Evolutionary conservation across 1,140 invertebrate species (phyloP).

Genomic region (Lordiphosa clarofinis): DNA sequence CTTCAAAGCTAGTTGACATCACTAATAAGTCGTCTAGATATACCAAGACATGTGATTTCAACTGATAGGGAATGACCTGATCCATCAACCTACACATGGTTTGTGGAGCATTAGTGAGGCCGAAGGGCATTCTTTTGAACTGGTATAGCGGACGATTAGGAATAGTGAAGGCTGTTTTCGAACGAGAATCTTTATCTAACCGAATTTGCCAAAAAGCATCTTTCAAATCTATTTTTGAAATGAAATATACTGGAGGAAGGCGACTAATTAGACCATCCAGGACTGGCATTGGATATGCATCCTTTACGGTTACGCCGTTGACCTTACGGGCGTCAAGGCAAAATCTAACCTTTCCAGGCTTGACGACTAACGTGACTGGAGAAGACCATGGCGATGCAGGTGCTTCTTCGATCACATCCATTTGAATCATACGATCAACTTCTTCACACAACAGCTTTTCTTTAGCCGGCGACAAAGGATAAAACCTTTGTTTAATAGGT

Average conservation of each 20-base stretch:
- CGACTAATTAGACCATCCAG: background rate
- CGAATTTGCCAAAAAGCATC: conserved; percentile 28
- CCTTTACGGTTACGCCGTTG: conserved; percentile 4
- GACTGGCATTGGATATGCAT: conserved; percentile 1
- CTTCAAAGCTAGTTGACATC: background rate
- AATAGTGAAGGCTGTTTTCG: conserved; percentile 19
- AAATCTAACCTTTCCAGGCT: background rate
- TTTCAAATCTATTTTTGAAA: background rate
- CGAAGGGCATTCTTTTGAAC: conserved; percentile 21
- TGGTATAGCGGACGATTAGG: conserved; percentile 17
- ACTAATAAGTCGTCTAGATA: background rate
- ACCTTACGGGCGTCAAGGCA: conserved; percentile 4
- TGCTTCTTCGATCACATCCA: conserved; percentile 16
- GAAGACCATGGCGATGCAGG: conserved; percentile 4
- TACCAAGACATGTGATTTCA: conserved; percentile 1
- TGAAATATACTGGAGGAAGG: conserved; percentile 4
- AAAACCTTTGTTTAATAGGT: too few species aligned
- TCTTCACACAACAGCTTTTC: too few species aligned
- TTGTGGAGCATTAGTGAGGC: conserved; percentile 22
- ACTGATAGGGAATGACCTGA: conserved; percentile 7
- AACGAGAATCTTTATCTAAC: conserved; percentile 7
- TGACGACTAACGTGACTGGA: too few species aligned
- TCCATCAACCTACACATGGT: conserved; percentile 22
- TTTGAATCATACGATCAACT: too few species aligned
- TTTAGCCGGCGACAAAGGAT: too few species aligned